Evolutionary conservation across 2,888 invertebrate genomes (phyloP).

Genomic region (Conops quadrifasciatus): DNA sequence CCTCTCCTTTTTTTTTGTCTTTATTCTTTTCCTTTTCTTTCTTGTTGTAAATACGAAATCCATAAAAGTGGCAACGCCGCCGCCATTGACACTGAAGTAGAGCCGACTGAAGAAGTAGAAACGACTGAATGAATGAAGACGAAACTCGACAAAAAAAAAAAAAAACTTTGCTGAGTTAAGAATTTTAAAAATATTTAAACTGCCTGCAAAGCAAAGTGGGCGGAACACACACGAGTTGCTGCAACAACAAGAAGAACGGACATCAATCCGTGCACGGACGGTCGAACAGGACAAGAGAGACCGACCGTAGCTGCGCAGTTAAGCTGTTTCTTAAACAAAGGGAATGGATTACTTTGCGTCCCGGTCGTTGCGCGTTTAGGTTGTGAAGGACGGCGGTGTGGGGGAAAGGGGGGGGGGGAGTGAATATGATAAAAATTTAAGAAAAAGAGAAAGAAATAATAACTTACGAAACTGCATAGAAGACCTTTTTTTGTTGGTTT

Average conservation of each 20-base stretch:
- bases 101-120: background rate
- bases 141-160: background rate
- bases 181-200: slow-evolving; percentile 22
- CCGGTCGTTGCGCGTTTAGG: too few species aligned
- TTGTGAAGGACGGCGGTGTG: too few species aligned
- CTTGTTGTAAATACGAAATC: background rate
- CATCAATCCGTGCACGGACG: background rate
- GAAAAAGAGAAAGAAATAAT: background rate
- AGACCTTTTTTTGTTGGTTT: background rate
- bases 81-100: background rate
- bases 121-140: too few species aligned
- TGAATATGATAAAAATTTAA: too few species aligned
- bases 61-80: slow-evolving; percentile 10
- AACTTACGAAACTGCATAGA: background rate
- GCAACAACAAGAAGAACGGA: background rate
- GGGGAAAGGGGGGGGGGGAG: background rate
- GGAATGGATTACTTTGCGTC: background rate
- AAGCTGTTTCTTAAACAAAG: background rate
- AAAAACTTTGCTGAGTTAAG: background rate
- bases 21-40: too few species aligned
- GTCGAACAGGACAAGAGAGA: background rate
- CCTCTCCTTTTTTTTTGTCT: too few species aligned
- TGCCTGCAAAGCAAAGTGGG: slow-evolving; percentile 19
- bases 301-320: background rate
- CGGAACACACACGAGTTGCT: slow-evolving; percentile 7